Conservation (phyloP, 23 tunicate genomes). For the Trididemnum nubilum region DNA sequence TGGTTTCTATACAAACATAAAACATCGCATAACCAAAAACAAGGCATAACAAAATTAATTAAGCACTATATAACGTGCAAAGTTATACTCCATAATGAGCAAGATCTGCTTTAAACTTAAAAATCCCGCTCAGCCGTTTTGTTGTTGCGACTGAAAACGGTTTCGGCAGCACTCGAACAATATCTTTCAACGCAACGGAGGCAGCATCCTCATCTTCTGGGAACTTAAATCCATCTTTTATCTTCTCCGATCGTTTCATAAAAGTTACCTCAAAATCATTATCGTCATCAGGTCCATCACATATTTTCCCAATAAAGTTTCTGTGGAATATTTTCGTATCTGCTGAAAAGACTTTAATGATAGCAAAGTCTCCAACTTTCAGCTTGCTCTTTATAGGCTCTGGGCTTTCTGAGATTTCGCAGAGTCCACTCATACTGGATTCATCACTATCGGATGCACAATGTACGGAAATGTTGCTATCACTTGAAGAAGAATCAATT, state of each 20-base stretch:
- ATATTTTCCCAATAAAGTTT: slow-evolving; percentile 22
- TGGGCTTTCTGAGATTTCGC: slow-evolving; percentile 5
- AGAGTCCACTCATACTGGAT: background rate
- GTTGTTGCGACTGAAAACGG: slow-evolving; percentile 15
- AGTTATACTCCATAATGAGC: background rate
- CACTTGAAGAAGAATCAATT: background rate
- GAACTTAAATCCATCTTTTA: slow-evolving; percentile 10
- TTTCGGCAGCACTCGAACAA: slow-evolving; percentile 13
- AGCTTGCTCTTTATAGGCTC: background rate
- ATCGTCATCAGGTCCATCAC: slow-evolving; percentile 16
- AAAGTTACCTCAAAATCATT: slow-evolving; percentile 9
- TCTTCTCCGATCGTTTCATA: slow-evolving; percentile 16
- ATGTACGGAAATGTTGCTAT: slow-evolving; percentile 13
- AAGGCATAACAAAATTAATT: too few species aligned
- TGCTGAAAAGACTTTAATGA: slow-evolving; percentile 26
- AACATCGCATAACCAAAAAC: too few species aligned
- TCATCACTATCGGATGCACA: slow-evolving; percentile 15
- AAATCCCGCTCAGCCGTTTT: slow-evolving; percentile 8
- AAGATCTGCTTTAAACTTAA: background rate
- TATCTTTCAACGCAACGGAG: slow-evolving; percentile 3
- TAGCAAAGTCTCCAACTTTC: slow-evolving; percentile 15
- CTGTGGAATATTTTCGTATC: background rate
- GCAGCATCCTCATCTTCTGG: slow-evolving; percentile 12
- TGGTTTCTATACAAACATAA: too few species aligned
- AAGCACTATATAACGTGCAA: too few species aligned